Base-by-base conservation (phyloP, 2,113 vertebrate genomes). In the Hassar affinis region DNA sequence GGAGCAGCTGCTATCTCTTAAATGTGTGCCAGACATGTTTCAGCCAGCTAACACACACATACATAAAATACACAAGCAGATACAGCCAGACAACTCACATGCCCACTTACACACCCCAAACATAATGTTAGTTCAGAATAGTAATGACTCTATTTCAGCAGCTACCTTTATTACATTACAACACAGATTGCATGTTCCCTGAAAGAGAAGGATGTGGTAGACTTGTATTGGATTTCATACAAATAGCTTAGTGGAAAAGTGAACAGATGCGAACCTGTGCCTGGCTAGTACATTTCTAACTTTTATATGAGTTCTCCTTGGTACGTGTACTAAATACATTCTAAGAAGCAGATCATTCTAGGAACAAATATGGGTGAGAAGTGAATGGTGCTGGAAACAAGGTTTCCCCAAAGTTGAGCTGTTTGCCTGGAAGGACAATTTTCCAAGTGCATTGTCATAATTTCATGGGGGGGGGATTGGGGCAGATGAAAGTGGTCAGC, bases 1-100 rank as follows among this genome's bases (percentile, higher is more conserved):
- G 15, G 78, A 80, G 51, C 81, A 86, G 78, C 84, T 88, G 84
- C 66, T 54, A 64, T 68, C 18, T 72, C 18, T 62, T 86, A 57
- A 49, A 35, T 9, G 30, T 22, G 27, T 66, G 38, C 72, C 77
- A 22, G 35, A 59, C 20, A 27, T 47, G 35, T 35, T 61, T 47
- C 38, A 71, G 38, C n/a, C 66, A 69, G 56, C 22, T 10, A 47
- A 22, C 68, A 61, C 49, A 62, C 15, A 72, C 52, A 15, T 6
- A 20, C 22, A 18, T 56, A 59, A 30, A 20, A 33, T 76, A 33
- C 66, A 33, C 42, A 45, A 8, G 6, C 47, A 61, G 22, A 69
- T 56, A 82, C 14, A 76, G 27, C 45, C 72, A 85, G 33, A 77
- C 56, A 45, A 51, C 4, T 78, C 49, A 30, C 30, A 78, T 33